Base-by-base conservation (phyloP, 1,140 invertebrate genomes). In the Drosophila kurseongensis region DNA sequence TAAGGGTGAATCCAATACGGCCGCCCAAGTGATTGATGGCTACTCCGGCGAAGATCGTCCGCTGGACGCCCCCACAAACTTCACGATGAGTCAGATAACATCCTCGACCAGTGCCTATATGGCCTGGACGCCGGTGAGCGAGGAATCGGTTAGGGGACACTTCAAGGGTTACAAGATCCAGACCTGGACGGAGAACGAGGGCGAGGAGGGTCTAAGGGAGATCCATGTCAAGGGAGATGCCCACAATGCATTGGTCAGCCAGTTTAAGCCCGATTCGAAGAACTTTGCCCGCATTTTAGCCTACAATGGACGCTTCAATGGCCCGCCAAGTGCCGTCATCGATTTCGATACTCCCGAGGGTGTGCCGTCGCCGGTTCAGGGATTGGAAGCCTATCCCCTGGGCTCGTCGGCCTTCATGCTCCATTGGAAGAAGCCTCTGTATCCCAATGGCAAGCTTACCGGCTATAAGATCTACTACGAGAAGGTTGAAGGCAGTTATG, bases 101-200 rank as follows among this genome's bases (percentile, higher is more conserved):
- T 95, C 95, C 13, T 95, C 95, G 13, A 97, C 95, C 44, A 95
- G 94, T 5, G 97, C 97, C 0, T 85, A 96, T 14, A 93, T 98
- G n/a, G 95, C 95, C 54, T 98, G 98, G 98, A 95, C 95, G 92
- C 94, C 96, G 0, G 97, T 98, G 0, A 90, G 95, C 1, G 91
- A 94, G 0, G 95, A 97, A 48, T 96, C 96, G 0, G 95, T 98
- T 0, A 93, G 95, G 23, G 98, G 98, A n/a, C 96, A 98, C 92
- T 98, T 99, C 92, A 96, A 96, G 82, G 98, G 98, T 10, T 99
- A 99, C 92, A 98, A 98, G 93, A 97, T 99, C 57, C 96, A 98
- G 93, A 98, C 97, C 1, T 99, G 98, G 98, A 97, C 96, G 5
- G 96, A 97, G n/a, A 93, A 93, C 42, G 96, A 96, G 47, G 95